Evolutionary conservation across 2,797 vertebrate genomes (phyloP).

Genomic region (Sebastes dallii): DNA sequence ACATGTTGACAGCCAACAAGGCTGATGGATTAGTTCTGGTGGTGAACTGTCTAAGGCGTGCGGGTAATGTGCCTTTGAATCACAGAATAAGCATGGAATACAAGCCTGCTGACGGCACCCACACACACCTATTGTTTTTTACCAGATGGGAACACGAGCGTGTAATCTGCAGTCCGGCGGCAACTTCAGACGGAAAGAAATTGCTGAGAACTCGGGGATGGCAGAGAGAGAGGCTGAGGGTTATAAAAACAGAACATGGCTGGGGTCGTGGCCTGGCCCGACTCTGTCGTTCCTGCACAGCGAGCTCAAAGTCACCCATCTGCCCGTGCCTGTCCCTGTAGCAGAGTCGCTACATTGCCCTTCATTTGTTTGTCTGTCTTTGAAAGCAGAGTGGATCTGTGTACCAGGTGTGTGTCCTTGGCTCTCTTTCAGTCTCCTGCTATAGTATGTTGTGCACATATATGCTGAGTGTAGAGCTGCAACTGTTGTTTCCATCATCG

Average conservation of each 20-base stretch:
- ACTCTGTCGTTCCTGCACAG: slow-evolving; percentile 52
- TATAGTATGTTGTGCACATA: neutral
- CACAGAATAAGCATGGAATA: slow-evolving; percentile 45
- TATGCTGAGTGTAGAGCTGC: neutral
- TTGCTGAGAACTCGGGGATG: neutral
- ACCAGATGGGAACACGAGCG: neutral
- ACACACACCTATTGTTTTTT: slow-evolving; percentile 27
- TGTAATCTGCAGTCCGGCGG: slow-evolving; percentile 1
- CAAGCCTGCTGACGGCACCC: slow-evolving; percentile 16
- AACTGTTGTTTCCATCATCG: neutral
- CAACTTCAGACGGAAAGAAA: slow-evolving; percentile 30
- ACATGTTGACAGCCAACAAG: slow-evolving; percentile 67
- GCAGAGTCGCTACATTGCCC: slow-evolving; percentile 1
- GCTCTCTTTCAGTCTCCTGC: neutral
- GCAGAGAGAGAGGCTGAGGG: slow-evolving; percentile 35
- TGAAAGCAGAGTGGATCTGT: slow-evolving; percentile 27
- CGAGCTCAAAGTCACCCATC: slow-evolving; percentile 41
- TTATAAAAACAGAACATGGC: slow-evolving; percentile 70
- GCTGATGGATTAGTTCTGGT: slow-evolving; percentile 66
- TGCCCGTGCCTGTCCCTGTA: neutral
- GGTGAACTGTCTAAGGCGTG: slow-evolving; percentile 35
- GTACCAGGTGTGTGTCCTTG: slow-evolving; percentile 25
- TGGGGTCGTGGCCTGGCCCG: slow-evolving; percentile 55
- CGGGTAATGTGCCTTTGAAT: slow-evolving; percentile 50
- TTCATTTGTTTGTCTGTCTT: slow-evolving; percentile 36